phyloP scores from a whole-genome alignment of 1,140 invertebrate genomes.

The Scaptodrosophila lebanonensis region DNA sequence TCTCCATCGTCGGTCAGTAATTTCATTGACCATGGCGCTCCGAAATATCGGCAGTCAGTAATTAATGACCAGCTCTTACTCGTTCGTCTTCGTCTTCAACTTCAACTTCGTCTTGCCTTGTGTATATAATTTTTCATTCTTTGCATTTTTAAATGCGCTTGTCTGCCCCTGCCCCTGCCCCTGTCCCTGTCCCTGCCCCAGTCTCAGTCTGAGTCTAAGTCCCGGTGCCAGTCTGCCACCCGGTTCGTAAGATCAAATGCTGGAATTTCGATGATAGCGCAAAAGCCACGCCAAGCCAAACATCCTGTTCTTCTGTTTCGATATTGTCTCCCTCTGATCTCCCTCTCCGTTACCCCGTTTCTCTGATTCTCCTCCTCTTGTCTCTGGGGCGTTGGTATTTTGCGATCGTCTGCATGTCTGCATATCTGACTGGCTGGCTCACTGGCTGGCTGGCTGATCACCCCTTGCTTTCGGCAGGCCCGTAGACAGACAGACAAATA shows the following conservation, averaged over 20 bases:
- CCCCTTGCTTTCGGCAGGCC: slow-evolving; percentile 1
- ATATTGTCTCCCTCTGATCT: slow-evolving; percentile 4
- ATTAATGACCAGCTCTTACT: slow-evolving; percentile 48
- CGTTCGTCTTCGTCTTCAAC: neutral
- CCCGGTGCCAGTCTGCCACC: slow-evolving; percentile 3
- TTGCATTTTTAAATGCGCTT: slow-evolving; percentile 67
- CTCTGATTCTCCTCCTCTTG: no score
- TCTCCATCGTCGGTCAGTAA: slow-evolving; percentile 14
- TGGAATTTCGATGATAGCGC: slow-evolving; percentile 72
- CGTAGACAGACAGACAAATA: slow-evolving; percentile 8
- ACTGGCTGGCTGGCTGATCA: slow-evolving; percentile 17
- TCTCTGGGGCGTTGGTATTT: slow-evolving; percentile 67
- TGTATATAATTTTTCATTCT: slow-evolving; percentile 61
- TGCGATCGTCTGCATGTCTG: slow-evolving; percentile 67
- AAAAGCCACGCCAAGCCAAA: slow-evolving; percentile 45
- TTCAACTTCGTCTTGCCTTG: slow-evolving; percentile 4
- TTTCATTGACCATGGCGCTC: slow-evolving; percentile 49
- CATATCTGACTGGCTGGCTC: slow-evolving; percentile 42
- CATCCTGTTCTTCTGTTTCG: slow-evolving; percentile 55
- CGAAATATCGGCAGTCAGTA: slow-evolving; percentile 69
- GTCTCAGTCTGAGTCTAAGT: neutral
- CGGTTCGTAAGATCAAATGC: slow-evolving; percentile 48
- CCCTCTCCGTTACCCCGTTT: slow-evolving; percentile 28
- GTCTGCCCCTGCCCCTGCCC: slow-evolving; percentile 10
- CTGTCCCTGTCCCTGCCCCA: neutral